Conservation (phyloP, 2,797 vertebrate genomes). For the Lophotriccus pileatus region DNA sequence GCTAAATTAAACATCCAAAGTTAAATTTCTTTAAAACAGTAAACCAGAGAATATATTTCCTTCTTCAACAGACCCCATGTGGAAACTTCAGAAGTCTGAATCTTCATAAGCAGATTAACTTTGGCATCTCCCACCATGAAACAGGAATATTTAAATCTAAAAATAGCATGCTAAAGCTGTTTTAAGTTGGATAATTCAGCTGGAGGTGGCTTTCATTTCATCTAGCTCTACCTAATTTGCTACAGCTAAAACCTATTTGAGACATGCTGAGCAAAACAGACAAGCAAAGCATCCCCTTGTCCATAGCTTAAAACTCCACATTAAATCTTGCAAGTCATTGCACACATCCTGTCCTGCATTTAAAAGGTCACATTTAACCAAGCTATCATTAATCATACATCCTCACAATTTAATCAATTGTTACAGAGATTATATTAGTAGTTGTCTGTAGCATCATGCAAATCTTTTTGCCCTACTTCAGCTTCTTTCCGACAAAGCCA, state of each 20-base stretch:
- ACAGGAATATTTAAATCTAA: slow-evolving; percentile 61
- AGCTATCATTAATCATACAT: slow-evolving; percentile 30
- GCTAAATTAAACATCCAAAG: slow-evolving; percentile 10
- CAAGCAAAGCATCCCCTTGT: slow-evolving; percentile 3
- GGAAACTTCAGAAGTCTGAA: slow-evolving; percentile 44
- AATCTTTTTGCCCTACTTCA: neutral
- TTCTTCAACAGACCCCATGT: neutral
- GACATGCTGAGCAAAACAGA: slow-evolving; percentile 38
- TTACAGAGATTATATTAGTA: neutral
- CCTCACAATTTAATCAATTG: neutral
- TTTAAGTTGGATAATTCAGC: slow-evolving; percentile 61
- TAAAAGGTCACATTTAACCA: slow-evolving; percentile 46
- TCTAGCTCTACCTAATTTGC: slow-evolving; percentile 52
- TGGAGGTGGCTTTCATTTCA: slow-evolving; percentile 52
- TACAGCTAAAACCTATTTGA: slow-evolving; percentile 51
- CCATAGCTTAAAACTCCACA: neutral
- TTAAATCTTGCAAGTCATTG: slow-evolving; percentile 38
- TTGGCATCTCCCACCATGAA: slow-evolving; percentile 49
- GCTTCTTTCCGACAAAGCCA: neutral
- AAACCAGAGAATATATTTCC: slow-evolving; percentile 3
- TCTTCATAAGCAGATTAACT: slow-evolving; percentile 59
- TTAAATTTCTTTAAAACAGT: neutral
- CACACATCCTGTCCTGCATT: neutral
- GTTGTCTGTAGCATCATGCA: neutral
- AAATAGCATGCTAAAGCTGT: slow-evolving; percentile 61